Evolutionary conservation across 2,113 vertebrate genomes (phyloP), one percentile per base, ranked within the genome.

Genomic region (Tiliqua scincoides): DNA sequence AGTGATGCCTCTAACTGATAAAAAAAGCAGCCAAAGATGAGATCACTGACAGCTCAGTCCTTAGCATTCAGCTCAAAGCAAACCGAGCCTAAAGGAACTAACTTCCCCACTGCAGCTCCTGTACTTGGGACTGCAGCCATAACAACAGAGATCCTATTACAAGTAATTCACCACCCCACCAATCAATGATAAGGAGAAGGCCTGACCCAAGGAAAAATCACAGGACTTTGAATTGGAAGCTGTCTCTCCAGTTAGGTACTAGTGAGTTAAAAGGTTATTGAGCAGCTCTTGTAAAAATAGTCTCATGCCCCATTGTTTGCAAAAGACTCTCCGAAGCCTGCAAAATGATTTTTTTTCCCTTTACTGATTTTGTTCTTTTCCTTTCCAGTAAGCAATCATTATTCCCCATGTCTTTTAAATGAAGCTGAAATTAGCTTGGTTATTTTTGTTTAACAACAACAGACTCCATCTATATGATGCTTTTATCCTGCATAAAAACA

Each of bases 391-490:
- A 95, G 92, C 92, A 92, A 87, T 92, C 89, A 92, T 94, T 94
- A 93, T 94, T 95, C 93, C 89, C 91, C 91, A 86, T 94, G 93
- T 89, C 90, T 95, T 81, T 94, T 94, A 95, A 93, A 93, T 86
- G 87, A 92, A 89, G 90, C 92, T 93, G 92, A 94, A 95, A 95
- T 95, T 94, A 95, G 93, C 93, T 88, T 93, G 91, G 93, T 94
- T 95, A 95, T 95, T 95, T 95, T 95, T 95, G 92, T 95, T 95
- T 95, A 95, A 93, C 92, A 94, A 93, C 92, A 92, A 92, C 91
- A 91, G 91, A 89, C 90, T 93, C 93, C 62, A 90, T 94, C 87
- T 90, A 90, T 93, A 90, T 94, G 86, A 77, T 92, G 93, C 91
- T 93, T 93, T 94, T 94, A 93, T 93, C 83, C 91, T 68, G 86